Base-by-base conservation (phyloP, 2,113 vertebrate genomes). In the Amblyopsis rosae region DNA sequence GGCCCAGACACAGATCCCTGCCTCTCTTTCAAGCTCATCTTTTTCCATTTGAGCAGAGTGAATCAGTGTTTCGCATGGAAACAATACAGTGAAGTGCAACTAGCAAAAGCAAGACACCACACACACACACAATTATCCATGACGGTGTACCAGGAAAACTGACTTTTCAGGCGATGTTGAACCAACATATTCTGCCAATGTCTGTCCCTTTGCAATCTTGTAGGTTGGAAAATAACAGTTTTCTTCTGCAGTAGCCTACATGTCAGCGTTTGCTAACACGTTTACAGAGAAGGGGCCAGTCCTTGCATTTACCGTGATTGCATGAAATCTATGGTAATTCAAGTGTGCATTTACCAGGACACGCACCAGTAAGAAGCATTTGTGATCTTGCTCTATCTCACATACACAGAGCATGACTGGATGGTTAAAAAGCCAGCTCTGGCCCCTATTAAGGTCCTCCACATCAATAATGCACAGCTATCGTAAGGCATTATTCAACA, bases 391-490 rank as follows among this genome's bases (percentile, higher is more conserved):
- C 12, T 69, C 26, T 50, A 48, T 65, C 62, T 65, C 62, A 51
- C 62, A 51, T 19, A 51, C 62, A 51, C 82, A 84, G 78, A 26
- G 26, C 26, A 26, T 26, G 26, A 26, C 65, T 62, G 64, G 78
- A 85, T 12, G 54, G 78, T 75, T 90, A 77, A 77, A 91, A 80
- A 88, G 76, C 65, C 71, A 68, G 72, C 76, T 78, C 75, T 70
- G 69, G 82, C 84, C 77, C 90, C 87, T 89, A 90, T 91, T 87
- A 85, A 90, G 83, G 77, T 85, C 82, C 75, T 83, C 81, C 65
- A 65, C 77, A 94, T 92, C 84, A 93, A 92, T 94, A 94, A 94
- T 94, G 91, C 89, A 94, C 83, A 65, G 82, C 91, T 91, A 93
- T 89, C 88, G 87, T 70, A 81, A 93, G 91, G 88, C 85, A 84